Evolutionary conservation across 35 echinoderm and acorn worm species (phyloP).

Genomic region (Hemicentrotus pulcherrimus): DNA sequence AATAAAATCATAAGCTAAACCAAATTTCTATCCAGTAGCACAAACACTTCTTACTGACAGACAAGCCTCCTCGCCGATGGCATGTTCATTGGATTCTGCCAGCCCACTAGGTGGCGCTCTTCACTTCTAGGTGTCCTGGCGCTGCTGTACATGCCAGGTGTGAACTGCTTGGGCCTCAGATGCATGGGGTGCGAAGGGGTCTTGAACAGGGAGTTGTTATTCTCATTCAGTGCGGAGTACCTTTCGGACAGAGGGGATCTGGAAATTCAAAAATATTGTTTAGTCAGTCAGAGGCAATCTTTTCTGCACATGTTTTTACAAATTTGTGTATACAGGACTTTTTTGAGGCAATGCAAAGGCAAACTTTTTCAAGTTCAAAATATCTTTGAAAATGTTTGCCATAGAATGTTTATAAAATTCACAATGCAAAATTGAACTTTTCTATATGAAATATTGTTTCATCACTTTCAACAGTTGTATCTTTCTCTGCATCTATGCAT

Average conservation of each 20-base stretch:
- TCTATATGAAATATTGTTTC: too few relatives aligned
- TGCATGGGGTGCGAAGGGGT: conserved; percentile 4
- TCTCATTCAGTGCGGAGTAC: not conserved
- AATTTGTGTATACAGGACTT: too few relatives aligned
- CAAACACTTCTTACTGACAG: conserved; percentile 40
- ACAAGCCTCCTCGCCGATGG: conserved; percentile 42
- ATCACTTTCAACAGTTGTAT: too few relatives aligned
- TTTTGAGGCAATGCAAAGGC: too few relatives aligned
- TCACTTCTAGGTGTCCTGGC: conserved; percentile 13
- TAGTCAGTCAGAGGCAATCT: too few relatives aligned
- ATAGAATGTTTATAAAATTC: too few relatives aligned
- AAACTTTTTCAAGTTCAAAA: too few relatives aligned
- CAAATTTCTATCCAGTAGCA: not conserved
- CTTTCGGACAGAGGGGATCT: not conserved
- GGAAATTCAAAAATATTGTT: not conserved
- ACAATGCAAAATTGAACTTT: too few relatives aligned
- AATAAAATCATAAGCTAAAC: too few relatives aligned
- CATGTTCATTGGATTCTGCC: conserved; percentile 54
- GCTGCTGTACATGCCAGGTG: not conserved
- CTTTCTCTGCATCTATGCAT: too few relatives aligned
- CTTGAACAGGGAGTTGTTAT: not conserved
- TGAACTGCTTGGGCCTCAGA: conserved; percentile 7
- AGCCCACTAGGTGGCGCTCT: conserved; percentile 21
- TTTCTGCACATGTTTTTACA: too few relatives aligned
- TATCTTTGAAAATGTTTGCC: too few relatives aligned